phyloP scores from a whole-genome alignment of 2,797 vertebrate genomes.

The Sciurus vulgaris region DNA sequence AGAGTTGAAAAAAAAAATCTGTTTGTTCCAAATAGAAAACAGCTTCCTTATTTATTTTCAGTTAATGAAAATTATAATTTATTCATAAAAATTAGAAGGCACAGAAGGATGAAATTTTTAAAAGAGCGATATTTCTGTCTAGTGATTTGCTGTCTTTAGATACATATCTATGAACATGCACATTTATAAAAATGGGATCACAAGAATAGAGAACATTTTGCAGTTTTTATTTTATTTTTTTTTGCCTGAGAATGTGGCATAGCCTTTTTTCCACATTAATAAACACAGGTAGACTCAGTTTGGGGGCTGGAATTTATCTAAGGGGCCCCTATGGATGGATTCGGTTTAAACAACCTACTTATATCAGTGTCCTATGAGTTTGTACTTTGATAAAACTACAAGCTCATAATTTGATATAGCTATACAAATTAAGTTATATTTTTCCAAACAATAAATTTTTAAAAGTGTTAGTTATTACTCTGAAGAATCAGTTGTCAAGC shows the following conservation, averaged over 20 bases:
- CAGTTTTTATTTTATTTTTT: not conserved
- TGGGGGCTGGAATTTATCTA: slow-evolving; percentile 6
- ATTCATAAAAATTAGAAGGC: slow-evolving; percentile 34
- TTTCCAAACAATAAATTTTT: not conserved
- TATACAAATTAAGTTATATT: not conserved
- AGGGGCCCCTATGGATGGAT: not conserved
- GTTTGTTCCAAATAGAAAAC: not conserved
- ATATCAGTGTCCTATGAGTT: not conserved
- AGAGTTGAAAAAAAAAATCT: not conserved
- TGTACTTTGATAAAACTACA: slow-evolving; percentile 17
- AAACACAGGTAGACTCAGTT: not conserved
- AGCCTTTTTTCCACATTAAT: not conserved
- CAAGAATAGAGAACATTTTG: not conserved
- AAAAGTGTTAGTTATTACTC: not conserved
- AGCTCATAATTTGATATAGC: not conserved
- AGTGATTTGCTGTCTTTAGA: not conserved
- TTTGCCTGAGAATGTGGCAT: not conserved
- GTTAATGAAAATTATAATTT: slow-evolving; percentile 47
- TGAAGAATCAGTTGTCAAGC: slow-evolving; percentile 31
- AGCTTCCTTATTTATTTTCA: not conserved
- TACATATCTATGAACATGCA: not conserved
- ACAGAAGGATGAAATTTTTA: not conserved
- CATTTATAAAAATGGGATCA: not conserved
- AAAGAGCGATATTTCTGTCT: not conserved
- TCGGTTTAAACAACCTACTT: slow-evolving; percentile 25